These are phyloP conservation scores for Diaperis boleti DNA, from an alignment of 2,888 invertebrate genomes.

Conservation along the genomic window DNA sequence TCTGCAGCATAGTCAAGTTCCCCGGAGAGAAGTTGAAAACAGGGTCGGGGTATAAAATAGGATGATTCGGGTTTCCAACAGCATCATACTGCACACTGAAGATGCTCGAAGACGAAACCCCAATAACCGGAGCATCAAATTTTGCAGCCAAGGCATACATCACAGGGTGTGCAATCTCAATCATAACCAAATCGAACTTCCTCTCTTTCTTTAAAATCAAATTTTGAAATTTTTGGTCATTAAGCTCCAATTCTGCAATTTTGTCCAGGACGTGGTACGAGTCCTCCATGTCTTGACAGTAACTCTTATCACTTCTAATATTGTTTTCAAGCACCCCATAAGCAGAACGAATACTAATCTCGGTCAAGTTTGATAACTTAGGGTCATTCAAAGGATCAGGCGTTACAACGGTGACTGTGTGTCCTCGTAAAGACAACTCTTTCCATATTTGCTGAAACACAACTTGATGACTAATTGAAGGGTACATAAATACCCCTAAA, in stretches of 20 bases:
- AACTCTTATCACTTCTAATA: background rate
- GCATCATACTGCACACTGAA: slow-evolving; percentile 29
- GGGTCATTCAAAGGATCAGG: slow-evolving; percentile 47
- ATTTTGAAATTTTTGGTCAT: background rate
- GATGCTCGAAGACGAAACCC: slow-evolving; percentile 34
- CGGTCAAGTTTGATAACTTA: slow-evolving; percentile 37
- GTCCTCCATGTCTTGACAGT: background rate
- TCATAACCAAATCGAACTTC: slow-evolving; percentile 10
- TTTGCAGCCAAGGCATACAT: background rate
- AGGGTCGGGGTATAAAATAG: slow-evolving; percentile 46
- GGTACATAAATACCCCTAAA: slow-evolving; percentile 37
- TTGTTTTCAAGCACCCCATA: slow-evolving; percentile 49
- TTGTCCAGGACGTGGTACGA: background rate
- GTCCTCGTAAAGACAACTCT: slow-evolving; percentile 49
- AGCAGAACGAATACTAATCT: slow-evolving; percentile 49
- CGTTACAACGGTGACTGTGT: slow-evolving; percentile 54
- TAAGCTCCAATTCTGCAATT: background rate
- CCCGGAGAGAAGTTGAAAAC: background rate
- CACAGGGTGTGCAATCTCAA: background rate
- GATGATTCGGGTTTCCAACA: slow-evolving; percentile 49
- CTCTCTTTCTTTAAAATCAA: background rate
- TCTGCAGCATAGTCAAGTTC: background rate
- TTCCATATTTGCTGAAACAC: slow-evolving; percentile 38
- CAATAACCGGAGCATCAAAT: slow-evolving; percentile 36
- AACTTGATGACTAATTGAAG: slow-evolving; percentile 45